Evolutionary conservation across 2,888 invertebrate genomes (phyloP), one percentile per base, ranked within the genome.

Genomic region (Thymelicus lineola): DNA sequence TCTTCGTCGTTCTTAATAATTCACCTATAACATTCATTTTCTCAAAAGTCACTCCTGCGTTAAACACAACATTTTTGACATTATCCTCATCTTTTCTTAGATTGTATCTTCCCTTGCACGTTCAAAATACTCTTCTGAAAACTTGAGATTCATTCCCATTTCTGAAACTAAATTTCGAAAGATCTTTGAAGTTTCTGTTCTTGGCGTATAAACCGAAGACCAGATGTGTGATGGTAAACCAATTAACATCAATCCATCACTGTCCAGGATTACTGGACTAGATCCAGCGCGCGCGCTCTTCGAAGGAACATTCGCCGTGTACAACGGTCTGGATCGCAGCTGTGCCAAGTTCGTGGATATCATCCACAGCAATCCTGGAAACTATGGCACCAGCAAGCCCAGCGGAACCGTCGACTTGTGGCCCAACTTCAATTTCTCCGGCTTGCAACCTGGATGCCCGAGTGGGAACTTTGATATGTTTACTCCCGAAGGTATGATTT

Each of bases 331-430:
- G 17, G 84, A 82, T 66, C 77, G 80, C 6, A 75, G 77, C 1
- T 88, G 91, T 77, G 94, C 93, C 0, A 79, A 78, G 10, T 93
- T 90, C 66, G 94, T 95, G 48, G 90, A 95, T 80, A 90, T 94
- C 6, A 91, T 95, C 62, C 96, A 96, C 79, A 94, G 95, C 0
- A 95, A 95, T 77, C 90, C 91, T 12, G 89, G 90, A 72, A 73
- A 83, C 0, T 91, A 91, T 72, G 94, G 94, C 4, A 86, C 89
- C 0, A 86, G 85, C 1, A 75, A 82, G 0, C 79, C 84, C 7
- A 80, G 84, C 0, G 94, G 93, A 10, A 87, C 89, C 0, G 87
- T 84, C 0, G 94, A 94, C 71, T 86, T 94, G 73, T 94, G 91
- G 91, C 86, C 89, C 4, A 94, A 94, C 75, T 85, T 84, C 48